Base-by-base conservation (phyloP, 2,797 vertebrate species). In the Galagoides demidoff region DNA sequence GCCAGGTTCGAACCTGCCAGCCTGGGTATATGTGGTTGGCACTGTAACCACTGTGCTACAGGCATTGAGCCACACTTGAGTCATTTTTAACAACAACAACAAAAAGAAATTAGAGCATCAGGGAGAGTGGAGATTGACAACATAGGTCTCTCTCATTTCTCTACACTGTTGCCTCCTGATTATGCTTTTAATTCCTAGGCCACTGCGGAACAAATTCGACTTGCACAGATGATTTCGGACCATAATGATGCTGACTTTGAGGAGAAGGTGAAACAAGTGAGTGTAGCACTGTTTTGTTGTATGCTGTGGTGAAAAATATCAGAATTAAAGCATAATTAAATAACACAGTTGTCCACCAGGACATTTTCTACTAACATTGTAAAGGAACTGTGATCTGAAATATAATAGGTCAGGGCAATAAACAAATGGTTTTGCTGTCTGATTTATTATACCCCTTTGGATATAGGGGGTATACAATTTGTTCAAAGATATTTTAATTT, bases 201-300 rank as follows among this genome's bases (percentile, higher is more conserved):
- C 96, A 99, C 99, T 59, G 99, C 99, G 10, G 99, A 99, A 99
- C 99, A 99, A 98, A 99, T 99, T 98, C 98, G 99, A 99, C 99
- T 99, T 96, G 99, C 99, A 97, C 99, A 99, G 99, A 99, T 99
- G 99, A 99, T 99, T 98, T 99, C 99, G 84, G 99, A 99, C 99
- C 99, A 99, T 98, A 99, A 99, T 43, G 99, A 99, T 95, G 99
- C 99, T 98, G 99, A 99, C 98, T 99, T 99, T 98, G 99, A 99
- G 97, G 99, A 99, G 98, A 99, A 99, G 97, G 99, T 99, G 98
- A 99, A 99, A 99, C 99, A 99, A 99, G 99, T 99, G 95, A 98
- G 98, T 98, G 5, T 90, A 39, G 45, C 12, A 77, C 45, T 92
- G 25, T 63, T 95, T 92, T 82, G 49, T 34, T 92, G 0, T 88